Conservation (phyloP, 2,888 invertebrate species). For the Pandemis corylana region DNA sequence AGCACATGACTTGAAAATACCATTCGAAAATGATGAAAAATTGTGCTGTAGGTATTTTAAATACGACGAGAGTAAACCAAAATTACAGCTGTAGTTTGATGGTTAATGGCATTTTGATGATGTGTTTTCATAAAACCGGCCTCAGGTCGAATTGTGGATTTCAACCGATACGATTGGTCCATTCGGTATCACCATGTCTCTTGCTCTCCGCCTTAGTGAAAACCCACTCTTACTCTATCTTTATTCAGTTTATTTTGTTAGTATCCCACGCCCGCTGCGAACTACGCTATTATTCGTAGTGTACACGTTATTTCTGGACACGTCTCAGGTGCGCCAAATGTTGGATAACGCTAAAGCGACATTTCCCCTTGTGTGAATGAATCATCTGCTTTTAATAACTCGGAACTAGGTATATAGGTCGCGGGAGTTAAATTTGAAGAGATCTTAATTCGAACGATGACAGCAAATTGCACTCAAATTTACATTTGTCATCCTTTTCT, state of each 20-base stretch:
- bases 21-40: no score
- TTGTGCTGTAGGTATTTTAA: no score
- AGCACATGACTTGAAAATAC: no score
- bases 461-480: slow-evolving; percentile 15
- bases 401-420: slow-evolving; percentile 33
- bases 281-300: slow-evolving; percentile 50
- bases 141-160: no score
- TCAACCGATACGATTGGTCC: no score
- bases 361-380: slow-evolving; percentile 48
- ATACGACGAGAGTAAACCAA: no score
- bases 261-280: slow-evolving; percentile 61
- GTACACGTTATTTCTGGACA: slow-evolving; percentile 38
- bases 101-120: no score
- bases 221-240: slow-evolving; percentile 49
- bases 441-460: slow-evolving; percentile 7
- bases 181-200: no score
- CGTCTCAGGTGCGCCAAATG: slow-evolving; percentile 58
- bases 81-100: no score
- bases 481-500: slow-evolving; percentile 16
- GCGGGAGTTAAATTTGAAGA: slow-evolving; percentile 24
- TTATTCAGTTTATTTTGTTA: slow-evolving; percentile 51
- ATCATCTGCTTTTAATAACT: slow-evolving; percentile 46
- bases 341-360: slow-evolving; percentile 51
- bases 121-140: no score
- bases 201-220: no score